Evolutionary conservation across 2,113 vertebrate genomes (phyloP).

Genomic region (Hemiscyllium ocellatum): DNA sequence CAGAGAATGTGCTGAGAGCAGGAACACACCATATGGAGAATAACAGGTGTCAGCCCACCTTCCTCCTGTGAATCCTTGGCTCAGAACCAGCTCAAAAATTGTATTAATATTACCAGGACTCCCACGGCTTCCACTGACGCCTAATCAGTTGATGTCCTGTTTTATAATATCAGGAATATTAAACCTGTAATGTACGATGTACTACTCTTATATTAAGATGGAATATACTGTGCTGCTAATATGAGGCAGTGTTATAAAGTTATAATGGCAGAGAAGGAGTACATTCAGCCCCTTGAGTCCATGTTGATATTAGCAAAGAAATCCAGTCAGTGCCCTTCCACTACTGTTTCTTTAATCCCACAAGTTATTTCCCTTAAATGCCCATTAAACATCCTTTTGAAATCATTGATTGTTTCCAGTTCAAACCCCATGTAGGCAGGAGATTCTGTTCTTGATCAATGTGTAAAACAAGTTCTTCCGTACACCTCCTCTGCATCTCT

Average conservation of each 20-base stretch:
- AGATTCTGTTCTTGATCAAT: too few relatives aligned
- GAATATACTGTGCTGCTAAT: not conserved
- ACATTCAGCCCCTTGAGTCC: not conserved
- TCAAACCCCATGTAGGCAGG: too few relatives aligned
- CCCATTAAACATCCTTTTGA: too few relatives aligned
- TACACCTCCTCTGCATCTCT: too few relatives aligned
- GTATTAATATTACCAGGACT: not conserved
- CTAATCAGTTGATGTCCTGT: not conserved
- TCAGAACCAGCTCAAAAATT: not conserved
- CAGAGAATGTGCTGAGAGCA: not conserved
- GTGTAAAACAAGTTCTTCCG: too few relatives aligned
- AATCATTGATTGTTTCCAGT: too few relatives aligned
- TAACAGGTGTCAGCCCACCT: not conserved
- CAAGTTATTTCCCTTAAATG: too few relatives aligned
- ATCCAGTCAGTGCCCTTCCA: too few relatives aligned
- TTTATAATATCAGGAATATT: not conserved
- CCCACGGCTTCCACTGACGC: not conserved
- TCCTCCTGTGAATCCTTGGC: not conserved
- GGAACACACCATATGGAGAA: slow-evolving; percentile 9
- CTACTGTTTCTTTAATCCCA: too few relatives aligned
- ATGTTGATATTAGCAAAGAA: not conserved
- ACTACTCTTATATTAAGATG: too few relatives aligned
- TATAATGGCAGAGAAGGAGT: not conserved
- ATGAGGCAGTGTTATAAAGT: not conserved
- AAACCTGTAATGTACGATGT: not conserved